These are phyloP conservation scores for Phalacrocorax brasilianus DNA, from an alignment of 2,113 vertebrate genomes.

Conservation along the genomic window DNA sequence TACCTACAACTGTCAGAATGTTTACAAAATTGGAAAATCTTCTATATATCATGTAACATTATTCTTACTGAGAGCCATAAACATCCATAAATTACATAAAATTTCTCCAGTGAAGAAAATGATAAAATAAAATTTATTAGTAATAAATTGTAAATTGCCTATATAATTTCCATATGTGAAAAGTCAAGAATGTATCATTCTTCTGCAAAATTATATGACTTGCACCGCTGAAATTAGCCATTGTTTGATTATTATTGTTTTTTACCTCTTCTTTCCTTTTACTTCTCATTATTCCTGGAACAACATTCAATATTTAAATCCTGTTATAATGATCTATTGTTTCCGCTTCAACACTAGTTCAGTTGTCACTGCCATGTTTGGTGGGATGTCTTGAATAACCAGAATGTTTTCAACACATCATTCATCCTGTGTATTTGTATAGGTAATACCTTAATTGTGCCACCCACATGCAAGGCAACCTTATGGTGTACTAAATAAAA, in stretches of 20 bases:
- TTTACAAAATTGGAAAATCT: not conserved
- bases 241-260: not conserved
- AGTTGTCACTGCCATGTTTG: not conserved
- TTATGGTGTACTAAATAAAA: not conserved
- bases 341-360: not conserved
- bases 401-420: not conserved
- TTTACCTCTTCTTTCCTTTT: not conserved
- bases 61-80: not conserved
- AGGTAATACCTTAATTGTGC: not conserved
- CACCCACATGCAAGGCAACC: not conserved
- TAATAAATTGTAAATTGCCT: not conserved
- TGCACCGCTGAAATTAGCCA: not conserved
- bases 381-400: not conserved
- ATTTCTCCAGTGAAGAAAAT: not conserved
- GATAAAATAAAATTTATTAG: not conserved
- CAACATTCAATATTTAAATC: not conserved
- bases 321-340: not conserved
- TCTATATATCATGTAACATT: not conserved
- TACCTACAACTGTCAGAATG: not conserved
- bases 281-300: not conserved
- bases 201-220: not conserved
- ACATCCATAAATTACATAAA: not conserved
- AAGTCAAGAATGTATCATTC: not conserved
- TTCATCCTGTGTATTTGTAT: not conserved
- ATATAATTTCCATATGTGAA: not conserved